Conservation (phyloP, 2,113 vertebrate species). For the Antennarius striatus region DNA sequence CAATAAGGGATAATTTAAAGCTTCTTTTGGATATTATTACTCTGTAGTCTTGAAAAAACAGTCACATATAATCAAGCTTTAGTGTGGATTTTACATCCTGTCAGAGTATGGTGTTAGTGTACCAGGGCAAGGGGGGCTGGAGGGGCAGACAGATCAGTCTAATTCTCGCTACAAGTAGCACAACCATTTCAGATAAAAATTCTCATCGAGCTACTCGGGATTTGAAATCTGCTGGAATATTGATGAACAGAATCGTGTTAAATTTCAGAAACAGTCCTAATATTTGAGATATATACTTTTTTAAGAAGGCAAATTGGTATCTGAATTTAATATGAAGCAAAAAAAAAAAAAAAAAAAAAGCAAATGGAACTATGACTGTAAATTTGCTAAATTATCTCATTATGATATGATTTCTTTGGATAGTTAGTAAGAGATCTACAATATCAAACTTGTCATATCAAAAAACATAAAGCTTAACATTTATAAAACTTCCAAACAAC, state of each 20-base stretch:
- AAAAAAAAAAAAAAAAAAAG: slow-evolving; percentile 13
- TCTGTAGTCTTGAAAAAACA: slow-evolving; percentile 44
- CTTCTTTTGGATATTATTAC: slow-evolving; percentile 48
- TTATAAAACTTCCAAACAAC: background rate
- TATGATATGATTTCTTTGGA: background rate
- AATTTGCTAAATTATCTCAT: background rate
- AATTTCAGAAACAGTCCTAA: slow-evolving; percentile 40
- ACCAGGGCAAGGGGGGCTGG: slow-evolving; percentile 10
- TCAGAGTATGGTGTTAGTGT: slow-evolving; percentile 28
- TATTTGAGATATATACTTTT: slow-evolving; percentile 33
- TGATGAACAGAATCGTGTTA: slow-evolving; percentile 63
- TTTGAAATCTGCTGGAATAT: slow-evolving; percentile 68
- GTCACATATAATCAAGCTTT: slow-evolving; percentile 54
- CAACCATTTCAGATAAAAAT: slow-evolving; percentile 57
- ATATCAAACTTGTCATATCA: background rate
- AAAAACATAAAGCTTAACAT: background rate
- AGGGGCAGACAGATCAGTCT: slow-evolving; percentile 25
- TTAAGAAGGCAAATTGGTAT: slow-evolving; percentile 15
- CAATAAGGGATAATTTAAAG: slow-evolving; percentile 76
- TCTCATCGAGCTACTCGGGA: slow-evolving; percentile 35
- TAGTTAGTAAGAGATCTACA: background rate
- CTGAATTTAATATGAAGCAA: slow-evolving; percentile 22
- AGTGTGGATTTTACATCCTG: slow-evolving; percentile 46
- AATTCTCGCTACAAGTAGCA: slow-evolving; percentile 28
- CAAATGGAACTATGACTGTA: slow-evolving; percentile 9